Percentiles rank a stretch among this genome's conserved stretches.
phyloP scores from a whole-genome alignment of 2,113 vertebrate species.

The Andinoacara biseriatus region DNA sequence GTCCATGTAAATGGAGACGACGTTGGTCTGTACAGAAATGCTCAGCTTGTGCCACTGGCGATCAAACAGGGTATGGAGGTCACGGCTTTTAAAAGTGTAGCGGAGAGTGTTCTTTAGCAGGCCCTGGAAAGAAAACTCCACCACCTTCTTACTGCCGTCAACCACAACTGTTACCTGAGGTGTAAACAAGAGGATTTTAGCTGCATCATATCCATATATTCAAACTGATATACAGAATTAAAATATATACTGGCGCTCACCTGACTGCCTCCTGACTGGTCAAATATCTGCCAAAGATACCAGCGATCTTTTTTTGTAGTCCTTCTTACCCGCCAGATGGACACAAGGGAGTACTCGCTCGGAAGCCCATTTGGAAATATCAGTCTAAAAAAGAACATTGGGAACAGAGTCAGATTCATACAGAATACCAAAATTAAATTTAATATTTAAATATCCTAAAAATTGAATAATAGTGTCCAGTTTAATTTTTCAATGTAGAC shows the following conservation, averaged over 20 bases:
- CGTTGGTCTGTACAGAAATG: constrained; percentile 83
- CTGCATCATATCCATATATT: background rate
- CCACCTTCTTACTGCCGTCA: constrained; percentile 88
- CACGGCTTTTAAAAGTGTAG: constrained; percentile 90
- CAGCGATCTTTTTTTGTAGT: constrained; percentile 93
- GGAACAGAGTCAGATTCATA: constrained; percentile 1
- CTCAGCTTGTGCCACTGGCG: constrained; percentile 97
- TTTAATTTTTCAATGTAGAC: constrained; percentile 25
- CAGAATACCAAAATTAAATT: background rate
- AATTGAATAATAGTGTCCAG: background rate
- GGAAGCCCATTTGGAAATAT: constrained; percentile 90
- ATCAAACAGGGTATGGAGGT: constrained; percentile 92
- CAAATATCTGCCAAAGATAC: constrained; percentile 93
- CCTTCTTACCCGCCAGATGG: constrained; percentile 88
- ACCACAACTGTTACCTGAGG: constrained; percentile 87
- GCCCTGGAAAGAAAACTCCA: constrained; percentile 88
- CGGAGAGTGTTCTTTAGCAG: constrained; percentile 82
- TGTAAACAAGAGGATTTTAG: background rate
- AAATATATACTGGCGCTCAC: constrained; percentile 66
- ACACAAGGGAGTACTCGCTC: constrained; percentile 86
- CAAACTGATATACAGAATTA: background rate
- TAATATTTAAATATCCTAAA: background rate
- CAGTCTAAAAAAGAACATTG: constrained; percentile 73
- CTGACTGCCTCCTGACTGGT: constrained; percentile 86
- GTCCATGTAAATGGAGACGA: constrained; percentile 90